These are phyloP conservation scores for Xanthorhoe designata DNA, from an alignment of 2,888 invertebrate genomes.

Conservation along the genomic window DNA sequence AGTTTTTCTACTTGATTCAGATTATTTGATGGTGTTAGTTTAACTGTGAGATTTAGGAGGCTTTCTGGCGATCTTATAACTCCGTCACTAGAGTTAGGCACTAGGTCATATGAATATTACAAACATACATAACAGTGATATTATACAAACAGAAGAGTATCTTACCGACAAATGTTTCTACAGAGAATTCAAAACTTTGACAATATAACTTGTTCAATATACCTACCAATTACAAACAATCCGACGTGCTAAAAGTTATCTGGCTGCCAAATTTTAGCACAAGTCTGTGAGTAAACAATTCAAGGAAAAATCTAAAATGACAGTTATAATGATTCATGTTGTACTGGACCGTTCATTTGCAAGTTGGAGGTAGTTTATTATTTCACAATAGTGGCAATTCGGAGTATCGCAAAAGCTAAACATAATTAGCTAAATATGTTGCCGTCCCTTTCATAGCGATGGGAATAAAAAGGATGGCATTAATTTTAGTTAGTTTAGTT, in stretches of 20 bases:
- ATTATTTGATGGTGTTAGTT: not conserved
- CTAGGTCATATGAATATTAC: too few species aligned
- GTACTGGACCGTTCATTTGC: conserved; percentile 74
- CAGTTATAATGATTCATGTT: conserved; percentile 81
- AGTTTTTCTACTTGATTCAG: not conserved
- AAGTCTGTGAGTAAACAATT: conserved; percentile 70
- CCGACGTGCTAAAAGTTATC: conserved; percentile 40
- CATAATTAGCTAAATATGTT: too few species aligned
- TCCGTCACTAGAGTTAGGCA: too few species aligned
- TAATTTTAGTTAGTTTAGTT: too few species aligned
- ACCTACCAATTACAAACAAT: conserved; percentile 23
- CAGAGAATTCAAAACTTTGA: conserved; percentile 28
- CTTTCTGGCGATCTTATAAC: too few species aligned
- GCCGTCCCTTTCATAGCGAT: too few species aligned
- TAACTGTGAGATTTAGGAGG: not conserved
- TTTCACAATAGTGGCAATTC: too few species aligned
- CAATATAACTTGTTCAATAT: conserved; percentile 44
- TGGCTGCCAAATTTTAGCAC: conserved; percentile 63
- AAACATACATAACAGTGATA: not conserved
- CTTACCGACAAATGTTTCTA: not conserved
- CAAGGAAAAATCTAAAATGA: conserved; percentile 69
- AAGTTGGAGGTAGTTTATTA: not conserved
- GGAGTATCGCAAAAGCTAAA: too few species aligned
- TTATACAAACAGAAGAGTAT: not conserved
- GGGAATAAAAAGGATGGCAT: too few species aligned